A percentile compares a stretch with the other conserved stretches of the same genome.
Evolutionary conservation across 2,888 invertebrate species (phyloP).

Genomic region (Scelioninae gen. 1): DNA sequence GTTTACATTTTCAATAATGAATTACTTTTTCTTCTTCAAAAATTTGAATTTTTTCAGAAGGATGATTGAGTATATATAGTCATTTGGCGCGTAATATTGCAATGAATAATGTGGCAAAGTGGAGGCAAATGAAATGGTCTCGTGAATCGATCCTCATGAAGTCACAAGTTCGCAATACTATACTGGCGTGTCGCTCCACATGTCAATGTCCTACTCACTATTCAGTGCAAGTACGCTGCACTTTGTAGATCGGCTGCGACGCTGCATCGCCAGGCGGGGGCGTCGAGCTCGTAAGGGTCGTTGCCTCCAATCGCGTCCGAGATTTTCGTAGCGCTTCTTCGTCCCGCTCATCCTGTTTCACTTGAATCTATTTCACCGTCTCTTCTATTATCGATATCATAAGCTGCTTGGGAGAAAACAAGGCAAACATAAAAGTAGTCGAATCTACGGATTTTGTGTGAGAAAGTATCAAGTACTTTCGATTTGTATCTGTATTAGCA

Average conservation of each 20-base stretch:
- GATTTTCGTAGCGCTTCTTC: conserved; percentile 68
- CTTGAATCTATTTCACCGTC: background rate
- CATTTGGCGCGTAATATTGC: conserved; percentile 23
- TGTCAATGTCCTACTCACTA: conserved; percentile 83
- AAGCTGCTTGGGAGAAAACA: too few relatives aligned
- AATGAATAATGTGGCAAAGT: conserved; percentile 34
- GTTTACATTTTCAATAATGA: too few relatives aligned
- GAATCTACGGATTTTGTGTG: background rate
- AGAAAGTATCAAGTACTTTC: conserved; percentile 24
- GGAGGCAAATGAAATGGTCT: conserved; percentile 34
- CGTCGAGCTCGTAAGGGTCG: conserved; percentile 77
- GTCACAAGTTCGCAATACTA: conserved; percentile 58
- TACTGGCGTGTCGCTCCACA: conserved; percentile 68
- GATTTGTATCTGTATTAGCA: conserved; percentile 5
- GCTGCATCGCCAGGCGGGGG: conserved; percentile 58
- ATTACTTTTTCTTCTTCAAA: background rate
- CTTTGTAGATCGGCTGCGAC: conserved; percentile 71
- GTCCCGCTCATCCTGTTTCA: conserved; percentile 37
- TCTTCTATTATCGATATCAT: background rate
- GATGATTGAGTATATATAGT: background rate
- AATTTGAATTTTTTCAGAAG: background rate
- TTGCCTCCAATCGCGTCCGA: conserved; percentile 79
- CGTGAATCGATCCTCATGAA: conserved; percentile 57
- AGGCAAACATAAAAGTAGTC: too few relatives aligned
- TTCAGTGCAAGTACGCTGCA: conserved; percentile 81